Evolutionary conservation across 1,140 invertebrate species (phyloP).

Genomic region (Sogatella furcifera): DNA sequence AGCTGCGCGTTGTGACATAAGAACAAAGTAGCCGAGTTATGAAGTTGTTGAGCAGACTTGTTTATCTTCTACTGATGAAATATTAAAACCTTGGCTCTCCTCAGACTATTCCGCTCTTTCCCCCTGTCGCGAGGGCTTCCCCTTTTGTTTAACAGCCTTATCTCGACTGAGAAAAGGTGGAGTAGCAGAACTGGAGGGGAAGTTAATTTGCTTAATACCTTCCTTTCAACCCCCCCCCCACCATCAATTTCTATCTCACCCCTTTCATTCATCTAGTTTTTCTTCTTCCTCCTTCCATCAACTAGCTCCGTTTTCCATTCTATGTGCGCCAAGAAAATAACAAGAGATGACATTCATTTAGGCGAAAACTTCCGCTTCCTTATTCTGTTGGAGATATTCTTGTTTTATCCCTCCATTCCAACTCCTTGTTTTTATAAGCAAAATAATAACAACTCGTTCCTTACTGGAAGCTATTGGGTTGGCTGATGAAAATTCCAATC

Average conservation of each 20-base stretch:
- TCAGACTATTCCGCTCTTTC: neutral
- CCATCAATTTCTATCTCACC: neutral
- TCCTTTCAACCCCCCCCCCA: neutral
- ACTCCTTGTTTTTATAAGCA: too few species aligned
- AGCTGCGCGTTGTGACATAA: too few species aligned
- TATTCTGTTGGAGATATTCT: neutral
- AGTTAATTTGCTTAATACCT: constrained; percentile 3
- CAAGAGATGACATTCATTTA: constrained; percentile 2
- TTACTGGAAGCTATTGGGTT: too few species aligned
- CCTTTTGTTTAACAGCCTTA: neutral
- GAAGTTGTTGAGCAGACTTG: neutral
- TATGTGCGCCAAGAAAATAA: too few species aligned
- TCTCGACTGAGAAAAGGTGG: neutral
- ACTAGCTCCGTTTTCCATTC: too few species aligned
- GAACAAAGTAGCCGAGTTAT: too few species aligned
- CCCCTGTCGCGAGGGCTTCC: neutral
- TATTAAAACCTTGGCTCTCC: neutral
- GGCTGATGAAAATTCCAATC: too few species aligned
- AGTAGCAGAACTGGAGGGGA: neutral
- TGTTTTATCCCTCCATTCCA: too few species aligned
- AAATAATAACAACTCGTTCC: too few species aligned
- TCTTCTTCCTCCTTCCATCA: too few species aligned
- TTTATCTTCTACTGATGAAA: neutral
- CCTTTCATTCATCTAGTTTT: neutral
- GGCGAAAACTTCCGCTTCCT: constrained; percentile 2